A percentile compares a stretch with the other conserved stretches of the same genome.
Conservation (phyloP, 2,113 vertebrate species). For the Cephalopholis sonnerati region DNA sequence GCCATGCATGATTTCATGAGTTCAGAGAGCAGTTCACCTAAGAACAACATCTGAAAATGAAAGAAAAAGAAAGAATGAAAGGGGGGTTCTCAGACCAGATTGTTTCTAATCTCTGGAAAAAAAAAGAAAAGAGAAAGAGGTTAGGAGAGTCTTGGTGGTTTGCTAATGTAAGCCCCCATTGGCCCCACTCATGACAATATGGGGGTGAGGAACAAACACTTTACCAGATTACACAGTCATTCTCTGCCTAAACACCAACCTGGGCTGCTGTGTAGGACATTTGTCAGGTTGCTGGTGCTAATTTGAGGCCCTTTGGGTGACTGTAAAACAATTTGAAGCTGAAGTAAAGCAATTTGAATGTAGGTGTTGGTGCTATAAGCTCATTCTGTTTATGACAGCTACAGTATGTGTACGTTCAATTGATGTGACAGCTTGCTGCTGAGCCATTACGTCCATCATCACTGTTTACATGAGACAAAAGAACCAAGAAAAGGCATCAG, state of each 20-base stretch:
- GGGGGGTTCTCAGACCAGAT: constrained; percentile 17
- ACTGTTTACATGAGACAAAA: constrained; percentile 29
- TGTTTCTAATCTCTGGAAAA: constrained; percentile 23
- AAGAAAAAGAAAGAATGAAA: constrained; percentile 31
- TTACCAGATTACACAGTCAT: constrained; percentile 42
- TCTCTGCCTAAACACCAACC: constrained; percentile 38
- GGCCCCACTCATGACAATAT: constrained; percentile 67
- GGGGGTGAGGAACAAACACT: constrained; percentile 69
- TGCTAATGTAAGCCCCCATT: constrained; percentile 53
- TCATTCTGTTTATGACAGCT: constrained; percentile 20
- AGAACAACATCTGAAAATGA: constrained; percentile 32
- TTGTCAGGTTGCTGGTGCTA: constrained; percentile 64
- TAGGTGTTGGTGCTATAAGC: constrained; percentile 20
- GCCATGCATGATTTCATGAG: constrained; percentile 72
- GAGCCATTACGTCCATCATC: constrained; percentile 41
- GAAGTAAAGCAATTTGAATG: constrained; percentile 47
- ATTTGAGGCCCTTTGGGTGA: constrained; percentile 44
- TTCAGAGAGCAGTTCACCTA: constrained; percentile 67
- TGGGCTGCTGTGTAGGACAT: constrained; percentile 41
- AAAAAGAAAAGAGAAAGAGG: constrained; percentile 1
- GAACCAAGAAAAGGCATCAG: background rate
- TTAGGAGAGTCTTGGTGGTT: constrained; percentile 50
- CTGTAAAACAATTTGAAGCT: constrained; percentile 63
- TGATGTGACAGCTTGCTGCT: constrained; percentile 20
- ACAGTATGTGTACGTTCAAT: background rate